Evolutionary conservation across 2,888 invertebrate species (phyloP), one percentile per base, ranked within the genome.

Genomic region (Cosmorhoe ocellata): DNA sequence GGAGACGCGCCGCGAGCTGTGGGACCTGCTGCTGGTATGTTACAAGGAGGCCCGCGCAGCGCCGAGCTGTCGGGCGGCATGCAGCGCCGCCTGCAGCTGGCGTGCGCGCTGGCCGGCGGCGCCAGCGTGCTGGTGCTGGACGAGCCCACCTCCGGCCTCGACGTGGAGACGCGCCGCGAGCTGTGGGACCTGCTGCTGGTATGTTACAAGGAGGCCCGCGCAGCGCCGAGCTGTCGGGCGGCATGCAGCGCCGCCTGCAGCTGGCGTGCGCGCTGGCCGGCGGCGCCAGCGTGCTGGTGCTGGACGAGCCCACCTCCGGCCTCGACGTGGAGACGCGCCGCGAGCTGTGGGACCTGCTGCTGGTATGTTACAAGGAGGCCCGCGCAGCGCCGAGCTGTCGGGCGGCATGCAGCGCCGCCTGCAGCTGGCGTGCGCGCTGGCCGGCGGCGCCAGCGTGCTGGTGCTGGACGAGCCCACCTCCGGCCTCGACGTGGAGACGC

Each of bases 261-360:
- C 91, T 98, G 12, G 97, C 95, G 24, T 96, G 97, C 77, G 96
- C 98, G 0, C 91, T 97, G 37, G 93, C 97, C 28, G 97, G 96
- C 0, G 93, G 93, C 58, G 94, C 97, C 9, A 92, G 54, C n/a
- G 73, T 79, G 34, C 70, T 95, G 42, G 91, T 95, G 54, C 85
- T 95, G 65, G 96, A 96, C 70, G 96, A 96, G 71, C 96, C 96
- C n/a, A 41, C 48, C 24, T 52, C 46, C 2, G 51, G 38, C 4
- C 34, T 42, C 7, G 46, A 42, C n/a, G 38, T 47, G 9, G 38
- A 48, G 31, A 48, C 41, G 13, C n/a, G 44, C 2, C 10, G 38
- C 10, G 36, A 42, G 7, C 42, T 46, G 26, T 49, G 54, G 43
- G 47, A 52, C 30, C 14, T 38, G 9, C 13, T 42, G 3, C 38